Evolutionary conservation across 2,888 invertebrate species (phyloP), one percentile per base, ranked within the genome.

Genomic region (Hyppa rectilinea): DNA sequence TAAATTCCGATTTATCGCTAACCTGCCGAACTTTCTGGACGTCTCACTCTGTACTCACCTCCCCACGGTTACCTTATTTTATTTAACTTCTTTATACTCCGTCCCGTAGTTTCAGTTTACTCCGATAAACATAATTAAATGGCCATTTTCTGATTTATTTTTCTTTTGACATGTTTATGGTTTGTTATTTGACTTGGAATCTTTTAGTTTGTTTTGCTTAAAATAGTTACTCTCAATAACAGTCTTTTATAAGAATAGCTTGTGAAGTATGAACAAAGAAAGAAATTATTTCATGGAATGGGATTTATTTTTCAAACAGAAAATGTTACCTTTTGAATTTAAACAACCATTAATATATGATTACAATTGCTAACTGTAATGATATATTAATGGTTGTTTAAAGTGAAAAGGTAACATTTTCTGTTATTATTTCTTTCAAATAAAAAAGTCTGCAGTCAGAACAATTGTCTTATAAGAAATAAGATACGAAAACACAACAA

Each of bases 21-120:
- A 93, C 93, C 94, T 94, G 94, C 92, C 93, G 92, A 94, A 94
- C 92, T 95, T 95, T 92, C 90, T 91, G 92, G 92, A 91, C 92
- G 90, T 89, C 92, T 92, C 91, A 90, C 91, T 76, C 80, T 58
- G 75, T 62, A 75, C 76, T 91, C 92, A 89, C 90, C 90, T 89
- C 92, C 89, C 91, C 86, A 87, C 87, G 87, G 88, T 90, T 92
- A 92, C 91, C 90, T 91, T 93, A 93, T 92, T 93, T 93, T 93
- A 93, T 93, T 93, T 92, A 92, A 94, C 92, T 93, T 93, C 92
- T 91, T 93, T 92, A 92, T 90, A 82, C 77, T 87, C 87, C 88
- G 85, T 87, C 87, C 83, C 86, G 85, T 83, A 88, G 85, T 80
- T 80, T 82, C 86, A 87, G 87, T 89, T 68, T 88, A 87, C 88